Base-by-base conservation (phyloP, 2,113 vertebrate genomes). In the Arenaria interpres region DNA sequence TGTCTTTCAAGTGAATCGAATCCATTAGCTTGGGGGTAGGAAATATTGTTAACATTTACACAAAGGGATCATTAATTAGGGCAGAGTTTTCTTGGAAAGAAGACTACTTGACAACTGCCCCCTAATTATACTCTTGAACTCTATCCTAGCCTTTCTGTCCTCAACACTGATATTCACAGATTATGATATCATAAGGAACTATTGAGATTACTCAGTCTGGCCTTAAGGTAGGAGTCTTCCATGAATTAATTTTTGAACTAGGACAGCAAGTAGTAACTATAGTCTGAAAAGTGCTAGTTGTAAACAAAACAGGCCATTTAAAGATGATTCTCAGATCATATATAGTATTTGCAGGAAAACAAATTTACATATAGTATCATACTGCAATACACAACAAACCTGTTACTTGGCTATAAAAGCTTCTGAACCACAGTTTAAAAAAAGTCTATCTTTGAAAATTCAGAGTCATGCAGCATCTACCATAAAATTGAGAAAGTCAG, bases 41-140 rank as follows among this genome's bases (percentile, higher is more conserved):
- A 91, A 85, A 39, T 51, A 72, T 87, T 96, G 18, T 74, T 87
- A 94, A 69, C 30, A 33, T 82, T 89, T 94, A 66, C 33, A 88
- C 27, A 90, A 73, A 88, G 4, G 9, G 28, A 53, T 69, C 45
- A 28, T 79, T 91, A 94, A 79, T 73, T 90, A 60, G 37, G 57
- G 41, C 14, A 4, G 2, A 48, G 4, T 88, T 88, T 89, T 85
- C 62, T 79, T 90, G 37, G 45, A 72, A 85, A 69, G 33, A 82
- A 69, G 3, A 8, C 2, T 77, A 41, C 48, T 79, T 73, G 24
- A 83, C 15, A 67, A 46, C 28, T 74, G 19, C 4, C 32, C 54
- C 50, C 18, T 79, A 73, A 89, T 66, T 89, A 82, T 51, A 22
- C 30, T 68, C 32, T 91, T 95, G 71, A 90, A 89, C 48, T 41